Conservation (phyloP, 1,140 invertebrate genomes). For the Rhagoletis zephyria region DNA sequence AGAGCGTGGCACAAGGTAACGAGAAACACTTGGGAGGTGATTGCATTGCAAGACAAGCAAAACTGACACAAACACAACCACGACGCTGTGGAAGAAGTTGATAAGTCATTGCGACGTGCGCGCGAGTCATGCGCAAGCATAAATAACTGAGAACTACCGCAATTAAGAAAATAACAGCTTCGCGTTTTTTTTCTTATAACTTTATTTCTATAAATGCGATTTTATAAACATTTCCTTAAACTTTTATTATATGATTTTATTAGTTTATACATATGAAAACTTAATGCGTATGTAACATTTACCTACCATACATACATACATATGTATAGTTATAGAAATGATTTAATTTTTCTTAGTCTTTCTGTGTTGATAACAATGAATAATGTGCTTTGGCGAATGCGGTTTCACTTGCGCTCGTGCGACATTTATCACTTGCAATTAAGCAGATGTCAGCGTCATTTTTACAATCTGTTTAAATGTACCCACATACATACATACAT, state of each 20-base stretch:
- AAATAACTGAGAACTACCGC: too few species aligned
- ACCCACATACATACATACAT: too few species aligned
- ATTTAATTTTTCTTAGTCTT: neutral
- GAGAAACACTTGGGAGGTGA: neutral
- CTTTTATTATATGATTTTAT: too few species aligned
- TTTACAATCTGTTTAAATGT: too few species aligned
- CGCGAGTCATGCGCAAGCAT: conserved; percentile 18
- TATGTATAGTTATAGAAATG: neutral
- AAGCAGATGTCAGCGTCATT: neutral
- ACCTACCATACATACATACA: too few species aligned
- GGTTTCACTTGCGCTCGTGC: neutral
- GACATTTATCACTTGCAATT: conserved; percentile 37
- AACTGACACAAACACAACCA: neutral
- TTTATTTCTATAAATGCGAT: neutral
- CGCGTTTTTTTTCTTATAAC: too few species aligned
- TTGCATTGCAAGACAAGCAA: conserved; percentile 43
- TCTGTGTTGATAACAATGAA: neutral
- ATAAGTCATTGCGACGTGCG: conserved; percentile 45
- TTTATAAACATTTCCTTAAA: too few species aligned
- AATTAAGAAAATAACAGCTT: too few species aligned
- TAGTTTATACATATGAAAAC: too few species aligned
- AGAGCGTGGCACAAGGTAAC: too few species aligned
- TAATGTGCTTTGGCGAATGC: neutral
- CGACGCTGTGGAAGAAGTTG: neutral
- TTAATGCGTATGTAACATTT: too few species aligned